Conservation (phyloP, 2,888 invertebrate genomes). For the Diogma glabrata region DNA sequence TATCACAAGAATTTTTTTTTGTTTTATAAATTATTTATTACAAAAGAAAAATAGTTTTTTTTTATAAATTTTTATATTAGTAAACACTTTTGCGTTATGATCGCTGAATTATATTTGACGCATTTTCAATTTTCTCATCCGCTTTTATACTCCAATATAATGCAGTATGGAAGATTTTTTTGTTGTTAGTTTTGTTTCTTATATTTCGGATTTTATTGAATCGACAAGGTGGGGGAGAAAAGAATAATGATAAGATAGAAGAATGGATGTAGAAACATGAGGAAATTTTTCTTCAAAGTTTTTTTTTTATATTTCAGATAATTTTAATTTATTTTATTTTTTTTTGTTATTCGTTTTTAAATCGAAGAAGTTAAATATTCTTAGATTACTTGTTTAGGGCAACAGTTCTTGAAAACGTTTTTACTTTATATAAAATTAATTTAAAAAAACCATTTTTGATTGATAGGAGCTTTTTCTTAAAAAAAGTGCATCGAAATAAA, state of each 20-base stretch:
- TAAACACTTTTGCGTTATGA: constrained; percentile 8
- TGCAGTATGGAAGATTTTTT: not conserved
- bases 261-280: too few species aligned
- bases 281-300: too few species aligned
- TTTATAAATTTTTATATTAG: not conserved
- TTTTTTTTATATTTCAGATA: too few species aligned
- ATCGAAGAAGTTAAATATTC: too few species aligned
- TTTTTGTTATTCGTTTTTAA: too few species aligned
- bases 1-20: not conserved
- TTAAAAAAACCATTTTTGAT: too few species aligned
- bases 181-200: constrained; percentile 3
- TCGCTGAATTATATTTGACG: constrained; percentile 30
- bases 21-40: constrained; percentile 1
- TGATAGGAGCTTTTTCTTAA: too few species aligned
- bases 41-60: constrained; percentile 6
- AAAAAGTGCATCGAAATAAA: too few species aligned
- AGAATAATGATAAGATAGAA: constrained; percentile 2
- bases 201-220: not conserved
- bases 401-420: too few species aligned
- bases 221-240: constrained; percentile 8
- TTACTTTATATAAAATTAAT: too few species aligned
- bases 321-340: too few species aligned
- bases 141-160: constrained; percentile 27
- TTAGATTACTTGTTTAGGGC: too few species aligned
- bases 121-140: constrained; percentile 27